Conservation (phyloP, 2,797 vertebrate genomes). For the Phalanger gymnotis region DNA sequence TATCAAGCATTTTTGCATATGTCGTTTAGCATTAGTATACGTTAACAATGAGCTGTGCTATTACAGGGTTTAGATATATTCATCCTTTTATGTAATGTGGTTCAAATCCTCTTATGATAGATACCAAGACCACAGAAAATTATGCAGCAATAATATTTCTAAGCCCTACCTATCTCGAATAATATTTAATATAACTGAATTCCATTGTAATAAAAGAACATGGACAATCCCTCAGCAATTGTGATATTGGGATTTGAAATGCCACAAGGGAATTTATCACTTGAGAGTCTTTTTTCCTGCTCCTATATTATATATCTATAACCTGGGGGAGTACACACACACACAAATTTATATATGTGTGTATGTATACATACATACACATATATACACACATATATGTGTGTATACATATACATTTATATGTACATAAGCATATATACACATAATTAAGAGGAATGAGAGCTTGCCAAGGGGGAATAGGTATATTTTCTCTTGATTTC, state of each 20-base stretch:
- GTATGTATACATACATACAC: no score
- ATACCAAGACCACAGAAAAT: slow-evolving; percentile 19
- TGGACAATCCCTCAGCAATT: background rate
- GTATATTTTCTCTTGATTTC: background rate
- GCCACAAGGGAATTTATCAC: background rate
- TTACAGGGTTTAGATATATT: slow-evolving; percentile 10
- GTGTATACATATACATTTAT: no score
- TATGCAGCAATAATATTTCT: slow-evolving; percentile 27
- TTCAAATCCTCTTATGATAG: slow-evolving; percentile 44
- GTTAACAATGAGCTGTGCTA: slow-evolving; percentile 32
- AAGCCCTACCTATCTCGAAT: slow-evolving; percentile 34
- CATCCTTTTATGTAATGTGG: slow-evolving; percentile 39
- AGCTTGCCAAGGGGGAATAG: background rate
- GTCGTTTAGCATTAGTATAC: slow-evolving; percentile 24
- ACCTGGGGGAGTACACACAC: background rate
- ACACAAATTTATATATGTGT: no score
- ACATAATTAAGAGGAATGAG: background rate
- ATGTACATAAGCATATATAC: background rate
- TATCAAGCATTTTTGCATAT: slow-evolving; percentile 3
- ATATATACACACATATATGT: background rate
- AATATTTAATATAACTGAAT: slow-evolving; percentile 39
- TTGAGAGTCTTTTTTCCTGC: background rate
- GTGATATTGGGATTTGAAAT: slow-evolving; percentile 35
- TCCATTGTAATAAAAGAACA: slow-evolving; percentile 6
- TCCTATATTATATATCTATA: background rate